A percentile compares a stretch with the other conserved stretches of the same genome.
These are phyloP conservation scores for Dreissena rostriformis DNA, from an alignment of 1,140 invertebrate species.

Conservation along the genomic window DNA sequence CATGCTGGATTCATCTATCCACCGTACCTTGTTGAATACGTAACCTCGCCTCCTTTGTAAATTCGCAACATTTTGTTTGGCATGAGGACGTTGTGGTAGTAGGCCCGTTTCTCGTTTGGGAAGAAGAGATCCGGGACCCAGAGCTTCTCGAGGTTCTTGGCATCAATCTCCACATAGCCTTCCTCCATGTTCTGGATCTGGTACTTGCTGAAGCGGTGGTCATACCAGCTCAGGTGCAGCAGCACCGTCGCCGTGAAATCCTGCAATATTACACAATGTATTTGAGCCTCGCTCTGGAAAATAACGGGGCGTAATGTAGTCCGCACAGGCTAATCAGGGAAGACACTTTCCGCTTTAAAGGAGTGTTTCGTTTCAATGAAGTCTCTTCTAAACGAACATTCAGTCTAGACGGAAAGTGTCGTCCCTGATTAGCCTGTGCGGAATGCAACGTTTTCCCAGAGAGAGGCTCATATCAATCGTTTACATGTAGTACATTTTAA, in stretches of 20 bases:
- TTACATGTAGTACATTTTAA: too few species aligned
- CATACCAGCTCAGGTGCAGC: slow-evolving; percentile 69
- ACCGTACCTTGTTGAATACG: slow-evolving; percentile 81
- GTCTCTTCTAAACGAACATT: too few species aligned
- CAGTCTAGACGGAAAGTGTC: too few species aligned
- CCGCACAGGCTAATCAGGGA: too few species aligned
- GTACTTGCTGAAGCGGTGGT: slow-evolving; percentile 59
- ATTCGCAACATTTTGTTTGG: slow-evolving; percentile 81
- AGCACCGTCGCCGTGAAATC: slow-evolving; percentile 72
- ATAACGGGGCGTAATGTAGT: too few species aligned
- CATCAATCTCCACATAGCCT: slow-evolving; percentile 65
- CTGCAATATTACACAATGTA: slow-evolving; percentile 47
- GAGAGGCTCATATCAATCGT: too few species aligned
- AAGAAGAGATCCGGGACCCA: slow-evolving; percentile 82
- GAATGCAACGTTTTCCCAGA: too few species aligned
- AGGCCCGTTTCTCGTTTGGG: slow-evolving; percentile 81
- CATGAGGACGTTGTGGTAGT: slow-evolving; percentile 81
- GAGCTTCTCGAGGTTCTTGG: slow-evolving; percentile 73
- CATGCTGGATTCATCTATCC: too few species aligned
- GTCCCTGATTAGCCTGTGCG: too few species aligned
- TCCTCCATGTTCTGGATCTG: slow-evolving; percentile 41
- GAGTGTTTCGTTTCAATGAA: too few species aligned
- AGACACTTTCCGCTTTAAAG: too few species aligned
- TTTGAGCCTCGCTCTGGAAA: too few species aligned
- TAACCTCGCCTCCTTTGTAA: slow-evolving; percentile 76